Evolutionary conservation across 2,797 vertebrate species (phyloP), one percentile per base, ranked within the genome.

Genomic region (Danio kyathit): DNA sequence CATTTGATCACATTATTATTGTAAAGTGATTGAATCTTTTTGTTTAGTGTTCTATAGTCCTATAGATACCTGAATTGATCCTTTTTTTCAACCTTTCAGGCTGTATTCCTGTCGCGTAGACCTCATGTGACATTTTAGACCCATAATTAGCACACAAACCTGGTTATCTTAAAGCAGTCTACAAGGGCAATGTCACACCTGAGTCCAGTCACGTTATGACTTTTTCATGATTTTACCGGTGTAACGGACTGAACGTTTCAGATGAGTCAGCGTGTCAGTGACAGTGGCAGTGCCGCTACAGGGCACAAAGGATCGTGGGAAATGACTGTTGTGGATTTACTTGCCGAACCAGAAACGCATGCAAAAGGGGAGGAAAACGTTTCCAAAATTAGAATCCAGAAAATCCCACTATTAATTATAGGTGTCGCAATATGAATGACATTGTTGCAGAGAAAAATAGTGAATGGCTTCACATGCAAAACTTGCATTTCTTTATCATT

Each of bases 271-370:
- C 43, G 40, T 60, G 88, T 83, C 73, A 89, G 29, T 57, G 52
- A 78, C 52, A 77, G 29, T 61, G 72, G 43, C 71, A 73, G 64
- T 74, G 83, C 69, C 40, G 43, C 79, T 79, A 49, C 80, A 71
- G 85, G 87, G 82, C 84, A 83, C 49, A 75, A 63, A 59, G 51
- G 56, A 43, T 69, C 78, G 82, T 87, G 87, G 41, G 82, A 93
- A 91, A 83, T 61, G 57, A 56, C 54, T 66, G 72, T 60, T 56
- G 65, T 41, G 76, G 59, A 14, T 14, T 80, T 80, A 92, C 90
- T 43, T 73, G 91, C 69, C 85, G n/a, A 89, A 92, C 91, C 89
- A 82, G 91, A 76, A 83, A 17, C 7, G 29, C 61, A 38, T 40
- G 21, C 41, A 11, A 61, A 84, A 73, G 78, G 10, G 13, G 60